Evolutionary conservation across 2,113 vertebrate species (phyloP).

Genomic region (Campylorhamphus procurvoides): DNA sequence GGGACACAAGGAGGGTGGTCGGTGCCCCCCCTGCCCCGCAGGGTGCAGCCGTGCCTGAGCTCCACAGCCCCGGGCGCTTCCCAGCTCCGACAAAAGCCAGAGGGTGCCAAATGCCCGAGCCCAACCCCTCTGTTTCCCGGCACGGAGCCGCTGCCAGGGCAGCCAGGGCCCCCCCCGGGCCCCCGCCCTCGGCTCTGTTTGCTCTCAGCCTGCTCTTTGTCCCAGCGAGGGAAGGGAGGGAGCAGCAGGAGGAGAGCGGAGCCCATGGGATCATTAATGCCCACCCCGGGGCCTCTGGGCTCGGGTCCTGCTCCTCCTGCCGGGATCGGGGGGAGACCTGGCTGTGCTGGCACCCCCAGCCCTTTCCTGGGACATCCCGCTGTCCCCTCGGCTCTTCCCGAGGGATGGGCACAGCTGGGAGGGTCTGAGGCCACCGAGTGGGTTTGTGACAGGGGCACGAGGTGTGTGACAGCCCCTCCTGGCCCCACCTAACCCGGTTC

Average conservation of each 20-base stretch:
- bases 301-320: accelerated
- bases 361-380: too few relatives aligned
- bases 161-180: background rate
- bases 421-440: accelerated
- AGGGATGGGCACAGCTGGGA: background rate
- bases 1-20: background rate
- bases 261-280: accelerated
- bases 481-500: background rate
- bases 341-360: background rate
- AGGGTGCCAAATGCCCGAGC: background rate
- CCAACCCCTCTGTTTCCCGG: background rate
- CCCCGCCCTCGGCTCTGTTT: background rate
- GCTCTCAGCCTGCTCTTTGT: conserved; percentile 8
- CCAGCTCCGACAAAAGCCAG: background rate
- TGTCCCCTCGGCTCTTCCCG: background rate
- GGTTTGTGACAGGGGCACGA: accelerated
- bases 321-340: accelerated
- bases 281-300: background rate
- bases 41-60: background rate
- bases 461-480: accelerated
- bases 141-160: background rate
- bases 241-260: background rate
- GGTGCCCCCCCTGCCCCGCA: accelerated
- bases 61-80: background rate
- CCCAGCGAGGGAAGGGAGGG: background rate